These are phyloP conservation scores for Pyrocoelia pectoralis DNA, from an alignment of 2,888 invertebrate genomes.

Conservation along the genomic window DNA sequence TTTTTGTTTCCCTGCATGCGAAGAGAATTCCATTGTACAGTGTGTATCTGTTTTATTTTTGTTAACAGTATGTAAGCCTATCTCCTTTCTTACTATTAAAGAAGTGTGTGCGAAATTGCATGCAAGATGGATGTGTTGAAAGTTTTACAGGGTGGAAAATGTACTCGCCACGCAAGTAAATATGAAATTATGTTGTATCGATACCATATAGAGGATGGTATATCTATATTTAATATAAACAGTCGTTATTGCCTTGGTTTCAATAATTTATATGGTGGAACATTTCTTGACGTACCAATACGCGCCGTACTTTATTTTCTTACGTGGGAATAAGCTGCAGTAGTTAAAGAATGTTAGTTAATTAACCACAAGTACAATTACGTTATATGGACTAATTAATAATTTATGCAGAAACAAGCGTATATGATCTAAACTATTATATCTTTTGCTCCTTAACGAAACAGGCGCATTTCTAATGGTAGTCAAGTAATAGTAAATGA, in stretches of 20 bases:
- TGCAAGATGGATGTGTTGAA: constrained; percentile 30
- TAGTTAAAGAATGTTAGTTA: constrained; percentile 39
- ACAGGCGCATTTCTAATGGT: too few species aligned
- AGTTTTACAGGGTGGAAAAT: constrained; percentile 34
- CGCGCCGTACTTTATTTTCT: constrained; percentile 25
- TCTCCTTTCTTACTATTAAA: constrained; percentile 46
- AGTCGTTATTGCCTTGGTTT: constrained; percentile 45
- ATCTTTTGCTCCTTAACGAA: too few species aligned
- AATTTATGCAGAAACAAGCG: constrained; percentile 24
- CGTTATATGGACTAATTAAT: constrained; percentile 32
- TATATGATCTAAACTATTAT: too few species aligned
- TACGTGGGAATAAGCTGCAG: constrained; percentile 35
- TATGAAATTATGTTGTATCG: constrained; percentile 45
- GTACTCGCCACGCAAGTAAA: constrained; percentile 42
- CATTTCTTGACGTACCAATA: constrained; percentile 38
- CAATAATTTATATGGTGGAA: constrained; percentile 47
- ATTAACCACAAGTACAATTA: constrained; percentile 36
- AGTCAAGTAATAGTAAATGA: not conserved
- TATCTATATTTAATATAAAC: constrained; percentile 51
- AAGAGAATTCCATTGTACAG: constrained; percentile 58
- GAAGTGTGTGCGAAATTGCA: constrained; percentile 25
- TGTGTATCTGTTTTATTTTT: constrained; percentile 57
- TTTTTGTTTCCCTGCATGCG: constrained; percentile 57
- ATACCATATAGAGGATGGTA: constrained; percentile 46
- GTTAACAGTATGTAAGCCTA: constrained; percentile 49